A percentile compares a stretch with the other conserved stretches of the same genome.
These are phyloP conservation scores for Cheilosia vernalis DNA, from an alignment of 2,888 invertebrate genomes.

Conservation along the genomic window DNA sequence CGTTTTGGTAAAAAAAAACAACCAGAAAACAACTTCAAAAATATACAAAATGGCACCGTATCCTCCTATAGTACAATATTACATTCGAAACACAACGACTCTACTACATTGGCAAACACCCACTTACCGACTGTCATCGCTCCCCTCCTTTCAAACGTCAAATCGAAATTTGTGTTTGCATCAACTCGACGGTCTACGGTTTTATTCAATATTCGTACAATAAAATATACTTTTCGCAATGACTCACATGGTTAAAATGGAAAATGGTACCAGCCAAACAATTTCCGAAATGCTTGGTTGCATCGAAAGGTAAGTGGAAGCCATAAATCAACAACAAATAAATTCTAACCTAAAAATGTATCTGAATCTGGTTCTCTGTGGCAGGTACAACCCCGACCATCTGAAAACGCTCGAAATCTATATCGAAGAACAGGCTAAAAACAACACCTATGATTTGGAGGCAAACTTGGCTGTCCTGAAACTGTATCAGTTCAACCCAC, in stretches of 20 bases:
- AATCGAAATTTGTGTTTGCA: conserved; percentile 66
- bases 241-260: conserved; percentile 83
- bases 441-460: conserved; percentile 98
- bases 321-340: conserved; percentile 47
- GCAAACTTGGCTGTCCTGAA: conserved; percentile 98
- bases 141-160: conserved; percentile 69
- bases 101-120: conserved; percentile 29
- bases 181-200: conserved; percentile 37
- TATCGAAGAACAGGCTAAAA: conserved; percentile 95
- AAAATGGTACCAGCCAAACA: conserved; percentile 84
- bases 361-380: conserved; percentile 14
- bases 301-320: conserved; percentile 91
- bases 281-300: conserved; percentile 94
- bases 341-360: conserved; percentile 70
- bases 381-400: conserved; percentile 98
- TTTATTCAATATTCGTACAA: conserved; percentile 40
- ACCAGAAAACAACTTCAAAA: not conserved
- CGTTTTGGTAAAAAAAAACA: not conserved
- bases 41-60: conserved; percentile 6
- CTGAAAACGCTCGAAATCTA: conserved; percentile 94
- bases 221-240: conserved; percentile 75
- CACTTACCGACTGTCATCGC: conserved; percentile 40
- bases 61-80: conserved; percentile 5
- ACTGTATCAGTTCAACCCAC: conserved; percentile 97
- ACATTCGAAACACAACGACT: not conserved